These are phyloP conservation scores for Stratiomys singularior DNA, from an alignment of 2,888 invertebrate species.

Conservation along the genomic window DNA sequence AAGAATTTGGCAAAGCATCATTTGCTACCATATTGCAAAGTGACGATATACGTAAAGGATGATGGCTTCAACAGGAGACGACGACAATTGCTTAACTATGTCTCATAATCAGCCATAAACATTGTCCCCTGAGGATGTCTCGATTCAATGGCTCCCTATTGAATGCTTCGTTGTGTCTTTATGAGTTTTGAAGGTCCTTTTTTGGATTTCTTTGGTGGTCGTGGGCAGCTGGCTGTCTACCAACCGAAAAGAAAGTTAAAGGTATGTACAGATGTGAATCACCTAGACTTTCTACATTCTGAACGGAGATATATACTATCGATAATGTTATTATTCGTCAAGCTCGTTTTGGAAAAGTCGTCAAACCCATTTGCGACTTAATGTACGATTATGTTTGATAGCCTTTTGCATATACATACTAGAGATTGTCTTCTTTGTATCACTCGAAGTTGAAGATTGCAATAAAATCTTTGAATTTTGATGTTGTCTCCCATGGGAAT, in stretches of 20 bases:
- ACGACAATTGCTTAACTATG: conserved; percentile 50
- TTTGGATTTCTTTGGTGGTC: not conserved
- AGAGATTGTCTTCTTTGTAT: no score
- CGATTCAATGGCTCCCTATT: conserved; percentile 33
- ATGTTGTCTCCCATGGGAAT: no score
- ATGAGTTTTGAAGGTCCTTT: conserved; percentile 21
- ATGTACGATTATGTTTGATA: not conserved
- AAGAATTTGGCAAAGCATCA: conserved; percentile 17
- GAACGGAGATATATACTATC: conserved; percentile 16
- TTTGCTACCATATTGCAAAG: conserved; percentile 26
- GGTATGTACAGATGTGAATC: not conserved
- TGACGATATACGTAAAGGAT: not conserved
- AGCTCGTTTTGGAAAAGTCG: not conserved
- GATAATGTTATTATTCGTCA: conserved; percentile 35
- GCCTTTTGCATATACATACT: not conserved
- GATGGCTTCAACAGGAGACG: conserved; percentile 19
- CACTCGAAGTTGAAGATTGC: not conserved
- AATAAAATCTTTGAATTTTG: not conserved
- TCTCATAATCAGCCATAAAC: conserved; percentile 49
- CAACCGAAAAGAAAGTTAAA: not conserved
- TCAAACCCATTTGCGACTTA: not conserved
- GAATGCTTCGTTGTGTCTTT: conserved; percentile 23
- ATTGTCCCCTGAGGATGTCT: conserved; percentile 41
- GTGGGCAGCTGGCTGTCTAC: not conserved
- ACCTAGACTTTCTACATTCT: not conserved